Evolutionary conservation across 2,888 invertebrate genomes (phyloP).

Genomic region (Nebria brevicollis): DNA sequence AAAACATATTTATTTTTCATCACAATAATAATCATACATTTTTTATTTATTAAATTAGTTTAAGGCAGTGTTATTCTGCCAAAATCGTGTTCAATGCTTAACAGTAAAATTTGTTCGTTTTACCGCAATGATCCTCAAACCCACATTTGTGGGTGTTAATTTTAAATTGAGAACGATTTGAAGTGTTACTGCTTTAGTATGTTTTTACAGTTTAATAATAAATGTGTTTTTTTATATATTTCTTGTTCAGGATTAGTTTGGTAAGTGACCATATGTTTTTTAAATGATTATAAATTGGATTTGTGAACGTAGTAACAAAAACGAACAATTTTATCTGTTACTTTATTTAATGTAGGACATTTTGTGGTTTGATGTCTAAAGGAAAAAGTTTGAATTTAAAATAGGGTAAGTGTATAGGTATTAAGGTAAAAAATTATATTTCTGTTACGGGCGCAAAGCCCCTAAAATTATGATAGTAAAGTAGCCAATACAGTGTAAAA

Average conservation of each 20-base stretch:
- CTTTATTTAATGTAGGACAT: background rate
- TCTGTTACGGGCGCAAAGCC: background rate
- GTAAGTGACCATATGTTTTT: background rate
- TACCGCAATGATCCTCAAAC: background rate
- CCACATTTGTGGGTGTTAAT: background rate
- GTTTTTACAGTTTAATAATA: background rate
- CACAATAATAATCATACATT: background rate
- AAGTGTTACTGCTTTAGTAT: background rate
- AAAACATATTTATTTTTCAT: background rate
- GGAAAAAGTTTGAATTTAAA: background rate
- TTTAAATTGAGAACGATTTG: background rate
- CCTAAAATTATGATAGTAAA: background rate
- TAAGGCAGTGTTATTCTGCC: background rate
- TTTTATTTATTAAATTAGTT: background rate
- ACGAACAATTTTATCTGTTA: background rate
- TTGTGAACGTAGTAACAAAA: background rate
- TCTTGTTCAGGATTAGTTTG: background rate
- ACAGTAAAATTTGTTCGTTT: background rate
- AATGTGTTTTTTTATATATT: background rate
- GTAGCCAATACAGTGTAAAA: background rate
- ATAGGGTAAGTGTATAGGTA: background rate
- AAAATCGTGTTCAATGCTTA: background rate
- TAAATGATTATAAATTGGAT: too few species aligned
- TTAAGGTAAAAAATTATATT: background rate
- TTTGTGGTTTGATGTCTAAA: background rate